Base-by-base conservation (phyloP, 2,113 vertebrate species). In the Aviceda subcristata region DNA sequence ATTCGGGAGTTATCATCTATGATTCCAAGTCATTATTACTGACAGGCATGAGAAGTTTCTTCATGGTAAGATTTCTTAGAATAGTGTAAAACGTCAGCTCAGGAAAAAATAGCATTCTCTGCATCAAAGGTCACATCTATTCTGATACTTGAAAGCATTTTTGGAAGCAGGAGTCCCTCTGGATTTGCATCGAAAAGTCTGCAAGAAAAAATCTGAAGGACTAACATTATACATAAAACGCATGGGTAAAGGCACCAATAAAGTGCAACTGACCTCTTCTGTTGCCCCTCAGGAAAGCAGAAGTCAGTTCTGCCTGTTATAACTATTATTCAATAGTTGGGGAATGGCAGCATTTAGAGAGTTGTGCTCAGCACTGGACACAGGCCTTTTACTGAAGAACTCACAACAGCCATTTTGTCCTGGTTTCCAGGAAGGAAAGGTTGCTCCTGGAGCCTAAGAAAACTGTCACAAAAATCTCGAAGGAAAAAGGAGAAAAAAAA, bases 351-450 rank as follows among this genome's bases (percentile, higher is more conserved):
- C 3, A 2, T 34, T 69, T 6, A 14, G 48, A 57, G 83, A 4
- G 20, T 11, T 8, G 55, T 62, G 78, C 69, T 92, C 76, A n/a
- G 64, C 1, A 7, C 64, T 83, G 92, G 94, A 85, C 81, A 92
- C 88, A 83, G 57, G 30, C 71, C 38, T 93, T 62, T 73, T 13
- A 62, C 82, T 63, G 75, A 62, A 41, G 77, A 45, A 16, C 84
- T 95, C 95, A 89, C 69, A 97, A 57, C 69, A 90, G n/a, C 62
- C 77, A 84, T 92, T 94, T 68, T 95, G 89, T 97, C 89, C 88
- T 18, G 64, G 91, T 82, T 87, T 95, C 86, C 92, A 91, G 96
- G 94, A 97, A 94, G 94, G 90, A 97, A 95, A 96, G 12, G 66
- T 92, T 75, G 30, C 69, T 97, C 48, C 86, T 66, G 91, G 69